Percentiles rank a stretch among this genome's conserved stretches.
phyloP scores from a whole-genome alignment of 2,888 invertebrate species.

The Iselma pallidipennis region DNA sequence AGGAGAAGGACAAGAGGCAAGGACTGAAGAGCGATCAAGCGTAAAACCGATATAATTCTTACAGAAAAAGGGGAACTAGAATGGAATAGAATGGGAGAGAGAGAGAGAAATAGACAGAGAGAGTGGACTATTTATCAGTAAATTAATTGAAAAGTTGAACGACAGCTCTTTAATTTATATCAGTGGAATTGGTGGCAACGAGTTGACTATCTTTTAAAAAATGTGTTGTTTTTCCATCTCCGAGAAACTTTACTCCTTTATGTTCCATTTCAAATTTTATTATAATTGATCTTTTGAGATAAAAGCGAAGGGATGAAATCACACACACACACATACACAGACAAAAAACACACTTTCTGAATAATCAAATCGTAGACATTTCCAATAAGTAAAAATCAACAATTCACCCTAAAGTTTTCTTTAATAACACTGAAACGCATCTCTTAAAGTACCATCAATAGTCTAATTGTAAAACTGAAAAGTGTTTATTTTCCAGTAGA shows the following conservation, averaged over 20 bases:
- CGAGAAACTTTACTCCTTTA: not conserved
- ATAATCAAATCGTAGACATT: too few relatives aligned
- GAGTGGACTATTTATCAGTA: not conserved
- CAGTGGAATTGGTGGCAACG: not conserved
- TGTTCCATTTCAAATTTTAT: not conserved
- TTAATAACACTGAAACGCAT: too few relatives aligned
- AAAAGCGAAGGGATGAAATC: too few relatives aligned
- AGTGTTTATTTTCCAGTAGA: too few relatives aligned
- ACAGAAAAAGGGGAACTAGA: not conserved
- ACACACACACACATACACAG: too few relatives aligned
- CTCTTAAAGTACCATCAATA: too few relatives aligned
- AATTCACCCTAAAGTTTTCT: too few relatives aligned
- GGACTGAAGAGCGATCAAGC: not conserved
- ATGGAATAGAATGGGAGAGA: not conserved
- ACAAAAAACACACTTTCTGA: too few relatives aligned
- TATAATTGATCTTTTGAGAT: too few relatives aligned
- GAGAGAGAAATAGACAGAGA: not conserved
- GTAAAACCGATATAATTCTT: not conserved
- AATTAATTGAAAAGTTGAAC: not conserved
- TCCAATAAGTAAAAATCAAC: too few relatives aligned
- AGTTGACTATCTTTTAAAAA: not conserved
- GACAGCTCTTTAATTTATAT: not conserved
- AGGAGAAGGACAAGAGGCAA: not conserved
- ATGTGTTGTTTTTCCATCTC: not conserved
- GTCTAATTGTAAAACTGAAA: too few relatives aligned